Evolutionary conservation across 2,113 vertebrate genomes (phyloP).

Genomic region (Semnornis frantzii): DNA sequence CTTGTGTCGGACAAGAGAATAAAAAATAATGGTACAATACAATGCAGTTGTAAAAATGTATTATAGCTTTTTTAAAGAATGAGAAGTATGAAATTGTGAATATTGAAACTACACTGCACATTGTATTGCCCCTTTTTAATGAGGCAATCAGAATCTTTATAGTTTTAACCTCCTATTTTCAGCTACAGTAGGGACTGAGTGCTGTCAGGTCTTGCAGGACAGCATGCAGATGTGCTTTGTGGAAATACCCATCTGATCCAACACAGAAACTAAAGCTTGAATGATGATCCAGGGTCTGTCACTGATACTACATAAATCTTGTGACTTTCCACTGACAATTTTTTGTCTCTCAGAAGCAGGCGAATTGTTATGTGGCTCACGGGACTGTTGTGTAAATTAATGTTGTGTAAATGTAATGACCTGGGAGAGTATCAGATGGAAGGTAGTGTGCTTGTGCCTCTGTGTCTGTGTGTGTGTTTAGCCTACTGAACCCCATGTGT

Average conservation of each 20-base stretch:
- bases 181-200: not conserved
- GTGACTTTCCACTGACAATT: not conserved
- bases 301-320: not conserved
- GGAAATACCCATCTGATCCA: not conserved
- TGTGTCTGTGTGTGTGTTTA: rapidly evolving
- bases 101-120: not conserved
- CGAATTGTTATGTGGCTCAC: not conserved
- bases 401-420: not conserved
- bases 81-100: not conserved
- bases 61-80: not conserved
- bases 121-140: not conserved
- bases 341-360: not conserved
- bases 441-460: not conserved
- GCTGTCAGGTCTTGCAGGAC: not conserved
- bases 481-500: no score
- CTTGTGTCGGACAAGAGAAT: not conserved
- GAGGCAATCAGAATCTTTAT: not conserved
- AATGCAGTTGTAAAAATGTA: not conserved
- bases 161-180: not conserved
- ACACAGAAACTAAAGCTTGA: not conserved
- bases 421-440: not conserved
- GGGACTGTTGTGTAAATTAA: not conserved
- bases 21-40: not conserved
- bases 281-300: not conserved
- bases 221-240: not conserved